These are phyloP conservation scores for Podarcis siculus DNA, from an alignment of 2,797 vertebrate genomes.

Conservation along the genomic window DNA sequence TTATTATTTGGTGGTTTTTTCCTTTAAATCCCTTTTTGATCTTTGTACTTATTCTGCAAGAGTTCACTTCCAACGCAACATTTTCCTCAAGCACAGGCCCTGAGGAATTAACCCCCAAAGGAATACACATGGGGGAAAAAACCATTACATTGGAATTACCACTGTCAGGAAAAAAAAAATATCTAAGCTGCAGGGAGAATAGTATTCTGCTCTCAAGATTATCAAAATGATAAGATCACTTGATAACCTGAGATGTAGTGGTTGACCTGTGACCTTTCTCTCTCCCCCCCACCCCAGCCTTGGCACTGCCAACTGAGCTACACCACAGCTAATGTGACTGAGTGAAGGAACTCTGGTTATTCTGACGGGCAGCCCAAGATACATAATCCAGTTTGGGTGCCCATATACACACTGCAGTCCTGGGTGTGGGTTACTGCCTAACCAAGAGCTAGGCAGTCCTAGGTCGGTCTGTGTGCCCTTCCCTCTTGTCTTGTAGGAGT, in stretches of 20 bases:
- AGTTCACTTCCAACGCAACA: background rate
- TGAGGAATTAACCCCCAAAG: background rate
- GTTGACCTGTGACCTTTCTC: background rate
- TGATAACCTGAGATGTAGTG: background rate
- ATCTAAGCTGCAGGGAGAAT: background rate
- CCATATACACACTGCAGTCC: background rate
- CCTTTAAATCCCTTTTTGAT: constrained; percentile 5
- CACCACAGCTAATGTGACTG: too few relatives aligned
- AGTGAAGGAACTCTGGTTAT: too few relatives aligned
- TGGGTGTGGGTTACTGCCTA: background rate
- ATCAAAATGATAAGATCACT: background rate
- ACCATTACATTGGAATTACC: background rate
- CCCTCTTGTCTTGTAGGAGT: background rate
- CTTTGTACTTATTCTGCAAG: background rate
- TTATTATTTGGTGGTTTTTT: background rate
- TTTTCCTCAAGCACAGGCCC: background rate
- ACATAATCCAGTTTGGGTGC: background rate
- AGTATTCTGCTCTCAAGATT: background rate
- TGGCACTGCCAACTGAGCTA: too few relatives aligned
- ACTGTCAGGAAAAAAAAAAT: background rate
- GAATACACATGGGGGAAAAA: background rate
- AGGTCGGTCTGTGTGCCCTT: background rate
- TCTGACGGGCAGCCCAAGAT: background rate
- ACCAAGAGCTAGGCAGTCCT: background rate
- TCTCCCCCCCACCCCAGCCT: too few relatives aligned